Evolutionary conservation across 2,113 vertebrate genomes (phyloP).

Genomic region (Hippopotamus amphibius): DNA sequence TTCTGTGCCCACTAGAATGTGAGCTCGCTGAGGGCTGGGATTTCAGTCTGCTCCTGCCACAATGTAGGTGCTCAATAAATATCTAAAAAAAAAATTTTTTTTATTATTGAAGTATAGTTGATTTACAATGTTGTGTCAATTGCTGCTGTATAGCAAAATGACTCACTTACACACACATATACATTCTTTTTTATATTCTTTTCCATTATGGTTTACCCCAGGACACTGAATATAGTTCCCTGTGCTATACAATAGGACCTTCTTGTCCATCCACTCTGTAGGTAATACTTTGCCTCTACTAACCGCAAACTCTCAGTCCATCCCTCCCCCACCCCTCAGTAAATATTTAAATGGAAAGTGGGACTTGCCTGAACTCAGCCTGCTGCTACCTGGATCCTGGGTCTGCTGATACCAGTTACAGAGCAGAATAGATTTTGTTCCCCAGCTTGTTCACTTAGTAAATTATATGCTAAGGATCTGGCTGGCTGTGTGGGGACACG

Average conservation of each 20-base stretch:
- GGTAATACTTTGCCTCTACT: too few species aligned
- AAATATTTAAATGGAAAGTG: not conserved
- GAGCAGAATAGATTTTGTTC: not conserved
- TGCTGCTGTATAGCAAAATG: too few species aligned
- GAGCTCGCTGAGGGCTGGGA: not conserved
- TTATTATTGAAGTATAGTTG: too few species aligned
- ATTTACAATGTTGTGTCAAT: too few species aligned
- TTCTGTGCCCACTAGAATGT: not conserved
- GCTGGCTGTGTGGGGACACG: not conserved
- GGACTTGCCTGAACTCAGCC: not conserved
- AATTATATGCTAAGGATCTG: not conserved
- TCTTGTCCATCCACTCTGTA: too few species aligned
- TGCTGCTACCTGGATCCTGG: not conserved
- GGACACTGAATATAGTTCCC: too few species aligned
- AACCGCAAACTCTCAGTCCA: too few species aligned
- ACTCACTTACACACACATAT: too few species aligned
- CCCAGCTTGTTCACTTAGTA: not conserved
- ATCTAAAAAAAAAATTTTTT: too few species aligned
- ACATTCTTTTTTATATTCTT: too few species aligned
- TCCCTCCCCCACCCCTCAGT: not conserved
- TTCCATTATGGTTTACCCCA: too few species aligned
- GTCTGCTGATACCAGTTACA: not conserved
- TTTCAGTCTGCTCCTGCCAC: not conserved
- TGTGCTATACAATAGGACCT: too few species aligned
- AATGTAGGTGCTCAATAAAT: not conserved